phyloP scores from a whole-genome alignment of 2,888 invertebrate species.

The Athalia cordata region DNA sequence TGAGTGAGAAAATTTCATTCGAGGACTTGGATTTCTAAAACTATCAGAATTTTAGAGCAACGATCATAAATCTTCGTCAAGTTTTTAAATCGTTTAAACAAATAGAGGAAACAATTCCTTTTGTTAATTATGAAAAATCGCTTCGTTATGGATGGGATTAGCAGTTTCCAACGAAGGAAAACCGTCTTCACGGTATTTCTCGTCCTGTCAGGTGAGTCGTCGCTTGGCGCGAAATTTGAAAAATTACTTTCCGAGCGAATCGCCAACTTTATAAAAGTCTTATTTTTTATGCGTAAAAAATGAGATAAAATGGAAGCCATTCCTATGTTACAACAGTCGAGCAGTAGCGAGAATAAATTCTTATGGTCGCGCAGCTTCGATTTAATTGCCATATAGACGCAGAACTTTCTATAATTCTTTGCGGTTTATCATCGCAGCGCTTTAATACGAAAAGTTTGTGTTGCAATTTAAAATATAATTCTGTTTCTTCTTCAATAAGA shows the following conservation, averaged over 20 bases:
- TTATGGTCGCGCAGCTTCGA: too few species aligned
- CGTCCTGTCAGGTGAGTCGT: slow-evolving; percentile 20
- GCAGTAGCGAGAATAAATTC: too few species aligned
- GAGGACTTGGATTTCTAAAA: neutral
- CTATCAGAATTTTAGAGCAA: neutral
- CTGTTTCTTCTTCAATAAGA: too few species aligned
- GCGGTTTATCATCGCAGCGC: too few species aligned
- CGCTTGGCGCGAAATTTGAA: neutral
- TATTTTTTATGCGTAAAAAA: neutral
- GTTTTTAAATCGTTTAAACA: neutral
- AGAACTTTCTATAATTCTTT: too few species aligned
- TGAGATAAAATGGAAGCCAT: neutral
- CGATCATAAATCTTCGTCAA: neutral
- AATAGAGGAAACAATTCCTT: neutral
- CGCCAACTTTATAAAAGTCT: neutral
- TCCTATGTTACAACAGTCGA: too few species aligned
- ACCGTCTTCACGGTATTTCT: slow-evolving; percentile 17
- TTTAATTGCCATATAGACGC: too few species aligned
- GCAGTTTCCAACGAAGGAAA: slow-evolving; percentile 11
- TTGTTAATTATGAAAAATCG: neutral
- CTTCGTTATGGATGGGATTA: slow-evolving; percentile 34
- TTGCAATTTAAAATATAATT: too few species aligned
- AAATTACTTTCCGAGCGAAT: neutral
- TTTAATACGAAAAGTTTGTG: too few species aligned
- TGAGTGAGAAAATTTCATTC: neutral